Base-by-base conservation (phyloP, 1,140 invertebrate genomes). In the Eubasilissa regina region DNA sequence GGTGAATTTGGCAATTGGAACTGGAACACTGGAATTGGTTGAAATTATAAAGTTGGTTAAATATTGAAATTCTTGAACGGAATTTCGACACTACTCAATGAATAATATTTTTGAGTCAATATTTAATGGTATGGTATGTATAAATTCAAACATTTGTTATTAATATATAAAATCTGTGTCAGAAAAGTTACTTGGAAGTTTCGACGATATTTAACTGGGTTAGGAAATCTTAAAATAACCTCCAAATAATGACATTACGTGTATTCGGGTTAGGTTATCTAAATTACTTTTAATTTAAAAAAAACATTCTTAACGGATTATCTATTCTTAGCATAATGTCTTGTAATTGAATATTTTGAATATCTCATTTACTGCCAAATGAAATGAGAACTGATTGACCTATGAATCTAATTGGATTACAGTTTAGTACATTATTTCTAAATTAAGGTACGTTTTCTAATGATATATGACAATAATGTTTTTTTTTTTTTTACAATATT, bases 191-290 rank as follows among this genome's bases (percentile, higher is more conserved):
- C 17, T 11, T n/a, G 9, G 21, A 58, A 58, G 55, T 19, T 19
- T 19, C 15, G 7, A 56, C 6, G 3, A 58, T 19, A 58, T 58
- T 58, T 13, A 64, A 35, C 60, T 64, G 60, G 60, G 60, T 64
- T 64, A 64, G n/a, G 25, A 64, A 35, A 62, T 62, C 60, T 64
- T 15, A 43, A 64, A 64, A 44, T 64, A 64, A 64, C 60, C 60
- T 64, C 25, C 13, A 64, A 64, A 64, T 64, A 21, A 25, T 64
- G 60, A 64, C 60, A n/a, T 64, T 64, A 64, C 60, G 19, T 12
- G 12, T 12, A 44, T 58, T 58, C 4, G 55, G 17, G 55, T 17
- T 58, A 58, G 21, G 25, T 35, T 35, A 35, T 35, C 25, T 35
- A 35, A 35, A 35, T 3, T 35, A 35, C 6, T 1, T 35, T 35